phyloP scores from a whole-genome alignment of 2,888 invertebrate species.

The Chaetogeoica ovagalla region DNA sequence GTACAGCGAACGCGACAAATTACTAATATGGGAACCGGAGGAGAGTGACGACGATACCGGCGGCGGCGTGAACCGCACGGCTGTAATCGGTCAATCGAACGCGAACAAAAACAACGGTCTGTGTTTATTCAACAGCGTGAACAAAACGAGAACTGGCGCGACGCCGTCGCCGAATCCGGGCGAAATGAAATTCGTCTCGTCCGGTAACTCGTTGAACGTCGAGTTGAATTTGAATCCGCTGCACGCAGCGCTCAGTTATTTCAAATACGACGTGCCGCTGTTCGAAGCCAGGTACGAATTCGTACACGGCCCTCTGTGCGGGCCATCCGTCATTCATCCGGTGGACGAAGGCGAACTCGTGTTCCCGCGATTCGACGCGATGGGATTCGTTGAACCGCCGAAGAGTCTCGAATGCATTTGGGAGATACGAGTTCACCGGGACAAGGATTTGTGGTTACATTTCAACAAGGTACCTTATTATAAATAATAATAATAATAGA shows the following conservation, averaged over 20 bases:
- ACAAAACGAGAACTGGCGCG: conserved; percentile 20
- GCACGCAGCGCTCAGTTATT: conserved; percentile 84
- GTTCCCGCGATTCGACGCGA: conserved; percentile 53
- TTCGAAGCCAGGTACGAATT: conserved; percentile 88
- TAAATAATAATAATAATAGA: no score
- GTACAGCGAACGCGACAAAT: conserved; percentile 81
- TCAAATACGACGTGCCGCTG: conserved; percentile 80
- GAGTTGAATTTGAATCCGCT: conserved; percentile 82
- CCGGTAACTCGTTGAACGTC: conserved; percentile 65
- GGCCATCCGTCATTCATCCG: conserved; percentile 78
- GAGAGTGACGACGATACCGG: conserved; percentile 27
- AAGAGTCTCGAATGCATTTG: conserved; percentile 71
- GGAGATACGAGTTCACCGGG: conserved; percentile 79
- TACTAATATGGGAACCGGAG: conserved; percentile 72
- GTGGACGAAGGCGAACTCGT: conserved; percentile 65
- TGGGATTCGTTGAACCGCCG: conserved; percentile 63
- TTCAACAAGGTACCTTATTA: conserved; percentile 74
- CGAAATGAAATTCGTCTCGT: conserved; percentile 36
- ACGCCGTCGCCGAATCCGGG: neutral
- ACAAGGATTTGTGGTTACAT: conserved; percentile 83
- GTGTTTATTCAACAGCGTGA: conserved; percentile 33
- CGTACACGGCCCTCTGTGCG: conserved; percentile 85
- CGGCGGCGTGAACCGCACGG: conserved; percentile 49
- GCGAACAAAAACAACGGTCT: conserved; percentile 31
- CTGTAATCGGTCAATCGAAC: conserved; percentile 32